Evolutionary conservation across 2,113 vertebrate species (phyloP).

Genomic region (Etia nguti): DNA sequence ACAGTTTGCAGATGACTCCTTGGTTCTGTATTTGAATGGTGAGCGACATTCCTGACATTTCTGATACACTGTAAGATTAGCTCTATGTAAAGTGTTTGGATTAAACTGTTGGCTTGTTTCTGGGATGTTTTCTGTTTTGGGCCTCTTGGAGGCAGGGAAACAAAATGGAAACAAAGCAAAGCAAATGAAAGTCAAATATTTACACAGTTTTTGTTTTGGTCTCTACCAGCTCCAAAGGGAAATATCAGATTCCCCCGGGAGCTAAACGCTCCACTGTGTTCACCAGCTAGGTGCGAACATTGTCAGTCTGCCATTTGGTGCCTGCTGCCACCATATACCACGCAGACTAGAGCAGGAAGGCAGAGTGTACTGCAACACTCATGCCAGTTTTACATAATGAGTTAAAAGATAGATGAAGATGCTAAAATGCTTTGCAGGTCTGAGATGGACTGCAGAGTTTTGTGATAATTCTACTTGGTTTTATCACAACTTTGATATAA

Average conservation of each 20-base stretch:
- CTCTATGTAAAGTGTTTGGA: neutral
- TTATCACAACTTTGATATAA: neutral
- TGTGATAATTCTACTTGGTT: neutral
- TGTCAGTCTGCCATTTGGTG: neutral
- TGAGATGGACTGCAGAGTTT: neutral
- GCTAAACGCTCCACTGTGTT: neutral
- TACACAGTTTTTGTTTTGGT: neutral
- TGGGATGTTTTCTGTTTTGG: neutral
- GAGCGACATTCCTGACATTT: neutral
- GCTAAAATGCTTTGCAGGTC: neutral
- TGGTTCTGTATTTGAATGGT: neutral
- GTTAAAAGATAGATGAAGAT: neutral
- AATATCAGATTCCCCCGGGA: neutral
- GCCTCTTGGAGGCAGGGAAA: neutral
- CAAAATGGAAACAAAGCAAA: neutral
- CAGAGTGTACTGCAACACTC: neutral
- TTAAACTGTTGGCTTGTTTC: neutral
- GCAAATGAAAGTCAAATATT: neutral
- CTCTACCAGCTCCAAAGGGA: neutral
- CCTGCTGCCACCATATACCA: neutral
- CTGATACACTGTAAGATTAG: neutral
- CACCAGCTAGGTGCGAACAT: neutral
- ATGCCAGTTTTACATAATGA: neutral
- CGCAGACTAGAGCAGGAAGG: neutral
- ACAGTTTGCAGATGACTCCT: neutral